phyloP scores from a whole-genome alignment of 35 echinoderm and acorn worm genomes.

The Amphiura filiformis region DNA sequence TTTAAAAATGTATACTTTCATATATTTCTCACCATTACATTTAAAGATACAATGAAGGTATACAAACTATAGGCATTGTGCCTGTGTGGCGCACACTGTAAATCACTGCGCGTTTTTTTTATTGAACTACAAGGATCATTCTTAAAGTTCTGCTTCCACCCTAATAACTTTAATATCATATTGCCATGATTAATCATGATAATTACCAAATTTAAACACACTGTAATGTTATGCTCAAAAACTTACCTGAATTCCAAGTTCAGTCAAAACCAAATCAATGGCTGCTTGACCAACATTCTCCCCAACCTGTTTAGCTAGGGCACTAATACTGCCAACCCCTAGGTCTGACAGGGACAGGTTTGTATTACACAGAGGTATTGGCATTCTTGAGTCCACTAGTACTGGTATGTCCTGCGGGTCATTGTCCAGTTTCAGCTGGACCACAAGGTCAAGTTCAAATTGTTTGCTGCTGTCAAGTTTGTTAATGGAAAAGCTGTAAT shows the following conservation, averaged over 20 bases:
- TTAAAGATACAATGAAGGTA: too few species aligned
- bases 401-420: background rate
- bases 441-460: background rate
- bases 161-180: background rate
- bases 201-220: background rate
- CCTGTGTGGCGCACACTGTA: too few species aligned
- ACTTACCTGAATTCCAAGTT: constrained; percentile 33
- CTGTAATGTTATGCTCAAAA: background rate
- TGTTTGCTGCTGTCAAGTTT: constrained; percentile 2
- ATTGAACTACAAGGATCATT: too few species aligned
- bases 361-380: constrained; percentile 28
- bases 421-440: background rate
- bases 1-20: too few species aligned
- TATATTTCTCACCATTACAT: too few species aligned
- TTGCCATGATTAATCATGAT: background rate
- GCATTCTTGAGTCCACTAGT: background rate
- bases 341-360: background rate
- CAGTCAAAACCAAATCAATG: background rate
- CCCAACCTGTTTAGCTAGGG: background rate
- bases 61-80: too few species aligned
- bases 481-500: constrained; percentile 14
- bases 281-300: constrained; percentile 4
- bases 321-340: constrained; percentile 7
- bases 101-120: too few species aligned
- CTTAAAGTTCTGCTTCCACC: background rate